phyloP scores from a whole-genome alignment of 2,113 vertebrate genomes.

The Myodes glareolus region DNA sequence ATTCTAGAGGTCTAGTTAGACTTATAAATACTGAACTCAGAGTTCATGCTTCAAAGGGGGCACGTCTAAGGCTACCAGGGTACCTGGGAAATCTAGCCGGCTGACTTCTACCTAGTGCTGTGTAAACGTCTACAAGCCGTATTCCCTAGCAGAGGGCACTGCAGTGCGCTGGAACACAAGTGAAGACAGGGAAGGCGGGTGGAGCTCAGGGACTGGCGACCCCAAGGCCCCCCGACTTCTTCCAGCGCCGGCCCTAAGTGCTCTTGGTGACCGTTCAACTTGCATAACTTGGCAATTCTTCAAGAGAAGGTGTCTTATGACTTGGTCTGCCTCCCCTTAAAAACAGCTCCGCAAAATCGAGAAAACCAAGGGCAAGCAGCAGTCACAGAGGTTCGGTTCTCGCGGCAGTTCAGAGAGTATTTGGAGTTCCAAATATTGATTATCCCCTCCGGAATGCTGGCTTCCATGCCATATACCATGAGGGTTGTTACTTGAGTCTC shows the following conservation, averaged over 20 bases:
- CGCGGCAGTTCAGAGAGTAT: constrained; percentile 14
- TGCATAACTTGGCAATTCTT: not conserved
- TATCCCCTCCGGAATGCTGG: not conserved
- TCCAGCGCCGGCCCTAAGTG: constrained; percentile 23
- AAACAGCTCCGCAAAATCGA: constrained; percentile 42
- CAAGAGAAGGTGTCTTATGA: constrained; percentile 46
- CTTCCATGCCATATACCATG: not conserved
- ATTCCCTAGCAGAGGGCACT: not conserved
- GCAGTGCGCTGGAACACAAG: not conserved
- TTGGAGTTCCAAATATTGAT: constrained; percentile 12
- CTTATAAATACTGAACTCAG: constrained; percentile 52
- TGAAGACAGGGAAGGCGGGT: not conserved
- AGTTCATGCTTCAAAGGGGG: constrained; percentile 65
- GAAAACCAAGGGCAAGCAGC: constrained; percentile 11
- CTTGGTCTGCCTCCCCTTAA: not conserved
- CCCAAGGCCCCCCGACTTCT: constrained; percentile 57
- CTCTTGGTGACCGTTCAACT: not conserved
- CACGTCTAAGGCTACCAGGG: not conserved
- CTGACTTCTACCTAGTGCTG: constrained; percentile 33
- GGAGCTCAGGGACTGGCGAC: not conserved
- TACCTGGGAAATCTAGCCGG: not conserved
- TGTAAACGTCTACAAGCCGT: not conserved
- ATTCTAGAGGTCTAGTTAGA: constrained; percentile 54
- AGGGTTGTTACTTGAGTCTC: constrained; percentile 71
- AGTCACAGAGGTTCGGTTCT: constrained; percentile 5